Evolutionary conservation across 2,113 vertebrate genomes (phyloP), one percentile per base, ranked within the genome.

Genomic region (Columba livia): DNA sequence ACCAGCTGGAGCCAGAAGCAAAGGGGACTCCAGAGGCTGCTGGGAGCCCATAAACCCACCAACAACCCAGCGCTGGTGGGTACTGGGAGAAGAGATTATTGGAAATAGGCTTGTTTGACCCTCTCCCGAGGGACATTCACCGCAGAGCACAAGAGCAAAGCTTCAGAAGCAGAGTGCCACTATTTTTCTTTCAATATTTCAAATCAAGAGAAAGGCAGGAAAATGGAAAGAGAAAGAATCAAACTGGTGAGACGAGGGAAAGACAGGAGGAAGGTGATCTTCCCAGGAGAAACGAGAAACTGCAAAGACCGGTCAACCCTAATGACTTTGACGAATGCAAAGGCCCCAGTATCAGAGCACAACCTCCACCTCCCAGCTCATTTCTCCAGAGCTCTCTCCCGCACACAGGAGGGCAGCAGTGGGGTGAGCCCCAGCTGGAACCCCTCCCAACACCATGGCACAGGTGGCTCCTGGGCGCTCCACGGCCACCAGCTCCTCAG

Each of bases 401-500:
- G 24, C 31, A 56, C 1, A 0, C 5, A 3, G 47, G n/a, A 71
- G 14, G 10, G 36, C 36, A 58, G 38, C 24, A 23, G 6, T 29
- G 53, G 51, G 40, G 13, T 28, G 40, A 34, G 29, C 11, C 31
- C 44, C 17, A 0, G 11, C 40, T 15, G n/a, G 31, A 90, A 71
- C 11, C 44, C 2, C 13, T 61, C 40, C 38, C 2, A 16, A 44
- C 44, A 47, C 44, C 44, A 47, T 19, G 44, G 44, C 44, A 47
- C 17, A 19, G 18, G 17, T 19, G 44, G 44, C 44, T 18, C 44
- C 44, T 47, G 44, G 44, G 44, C 44, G 19, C 44, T 47, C 44
- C 44, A 47, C 4, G 44, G 44, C 18, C 44, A 47, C 18, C 44
- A 47, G 44, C 4, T 42, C 25, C 50, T 34, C 28, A 1, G 11